Percentiles rank a stretch among this genome's conserved stretches.
These are phyloP conservation scores for Poecilia gillii DNA, from an alignment of 2,797 vertebrate genomes.

Conservation along the genomic window DNA sequence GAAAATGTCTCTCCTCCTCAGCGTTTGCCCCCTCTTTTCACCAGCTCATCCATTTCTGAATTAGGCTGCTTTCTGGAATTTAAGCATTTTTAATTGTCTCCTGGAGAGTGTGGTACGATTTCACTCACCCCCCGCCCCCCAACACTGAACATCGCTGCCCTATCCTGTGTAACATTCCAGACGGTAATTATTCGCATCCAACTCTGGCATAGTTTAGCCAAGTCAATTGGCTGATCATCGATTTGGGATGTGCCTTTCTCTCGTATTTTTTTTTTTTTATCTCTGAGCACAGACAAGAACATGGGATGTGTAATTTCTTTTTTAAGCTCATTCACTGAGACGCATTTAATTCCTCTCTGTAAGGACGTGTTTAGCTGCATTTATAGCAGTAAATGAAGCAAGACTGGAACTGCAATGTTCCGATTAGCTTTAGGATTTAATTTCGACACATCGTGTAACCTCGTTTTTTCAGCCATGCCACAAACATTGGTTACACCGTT, in stretches of 20 bases:
- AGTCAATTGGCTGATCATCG: constrained; percentile 35
- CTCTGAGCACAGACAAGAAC: constrained; percentile 33
- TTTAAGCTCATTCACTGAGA: constrained; percentile 50
- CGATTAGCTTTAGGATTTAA: constrained; percentile 53
- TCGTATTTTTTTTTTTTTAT: constrained; percentile 42
- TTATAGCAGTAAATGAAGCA: constrained; percentile 52
- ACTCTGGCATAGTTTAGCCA: constrained; percentile 16
- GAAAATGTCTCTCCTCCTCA: constrained; percentile 30
- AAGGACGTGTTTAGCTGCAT: constrained; percentile 43
- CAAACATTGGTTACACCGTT: constrained; percentile 31
- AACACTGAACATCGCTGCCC: constrained; percentile 20
- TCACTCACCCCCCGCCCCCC: not conserved
- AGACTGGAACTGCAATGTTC: constrained; percentile 50
- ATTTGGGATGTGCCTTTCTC: constrained; percentile 38
- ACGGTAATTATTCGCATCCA: constrained; percentile 27
- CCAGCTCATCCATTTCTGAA: constrained; percentile 28
- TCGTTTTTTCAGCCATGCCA: constrained; percentile 30
- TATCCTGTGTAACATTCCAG: constrained; percentile 20
- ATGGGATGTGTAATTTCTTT: constrained; percentile 34
- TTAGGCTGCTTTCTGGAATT: constrained; percentile 39
- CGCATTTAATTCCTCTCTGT: constrained; percentile 52
- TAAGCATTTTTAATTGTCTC: constrained; percentile 53
- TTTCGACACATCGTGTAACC: constrained; percentile 39
- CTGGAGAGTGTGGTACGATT: not conserved
- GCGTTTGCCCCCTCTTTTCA: constrained; percentile 28